Evolutionary conservation across 2,113 vertebrate genomes (phyloP), one percentile per base, ranked within the genome.

Genomic region (Xenotilapia caudafasciata): DNA sequence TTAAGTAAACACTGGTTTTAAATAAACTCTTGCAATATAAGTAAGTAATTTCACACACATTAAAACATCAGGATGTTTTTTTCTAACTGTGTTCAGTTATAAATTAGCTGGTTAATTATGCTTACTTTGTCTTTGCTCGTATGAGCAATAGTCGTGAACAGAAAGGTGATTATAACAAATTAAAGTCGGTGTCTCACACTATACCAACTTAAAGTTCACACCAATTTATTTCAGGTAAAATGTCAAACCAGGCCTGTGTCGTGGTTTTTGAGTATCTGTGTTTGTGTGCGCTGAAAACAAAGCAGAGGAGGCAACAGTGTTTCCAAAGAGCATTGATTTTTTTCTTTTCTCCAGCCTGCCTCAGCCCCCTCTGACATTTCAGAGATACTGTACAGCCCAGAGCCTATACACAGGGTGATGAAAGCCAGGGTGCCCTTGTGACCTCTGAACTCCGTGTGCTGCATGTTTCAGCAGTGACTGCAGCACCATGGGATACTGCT

Each of bases 281-380:
- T 7, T 83, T 21, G 70, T 82, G 79, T 38, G 85, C 5, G 7
- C 82, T 75, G 89, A 56, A 92, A 93, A 93, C 88, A 92, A 92
- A 92, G 87, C 60, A 6, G 87, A 87, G 79, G 80, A 90, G 82
- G 85, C 80, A 80, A 83, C 80, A 90, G 79, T 88, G 84, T 93
- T 94, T 93, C 86, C 89, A 91, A 81, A 90, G 87, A 62, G 84
- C 92, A 96, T 95, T 93, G 95, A 96, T 96, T 96, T 95, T 93
- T 73, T 49, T 96, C 95, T 94, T 92, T 89, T 88, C 86, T 91
- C 83, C 86, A 84, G 88, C 92, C 86, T 60, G 75, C 88, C 88
- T 82, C 86, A 54, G 84, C 85, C 84, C 73, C 73, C 87, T 92
- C 80, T 91, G 89, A 94, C 94, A 96, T 94, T 94, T 93, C 89